A percentile compares a stretch with the other conserved stretches of the same genome.
Evolutionary conservation across 2,797 vertebrate genomes (phyloP).

Genomic region (Pangasius mekongensis): DNA sequence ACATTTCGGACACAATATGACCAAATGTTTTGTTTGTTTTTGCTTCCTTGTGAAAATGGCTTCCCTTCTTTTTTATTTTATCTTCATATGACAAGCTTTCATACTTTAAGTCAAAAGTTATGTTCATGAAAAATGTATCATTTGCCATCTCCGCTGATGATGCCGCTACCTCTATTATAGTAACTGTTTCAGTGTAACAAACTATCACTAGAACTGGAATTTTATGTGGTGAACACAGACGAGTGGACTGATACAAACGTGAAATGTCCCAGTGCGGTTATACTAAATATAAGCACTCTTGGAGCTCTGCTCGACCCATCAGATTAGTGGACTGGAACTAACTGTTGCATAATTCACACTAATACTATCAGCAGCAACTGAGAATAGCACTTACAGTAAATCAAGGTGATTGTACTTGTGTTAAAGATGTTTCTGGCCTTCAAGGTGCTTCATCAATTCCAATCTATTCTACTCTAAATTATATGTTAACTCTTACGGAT

Average conservation of each 20-base stretch:
- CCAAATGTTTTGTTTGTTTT: not conserved
- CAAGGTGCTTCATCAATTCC: not conserved
- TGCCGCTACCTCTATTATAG: not conserved
- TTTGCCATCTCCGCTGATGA: not conserved
- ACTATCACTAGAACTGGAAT: not conserved
- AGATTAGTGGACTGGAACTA: not conserved
- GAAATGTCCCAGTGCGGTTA: not conserved
- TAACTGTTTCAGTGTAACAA: not conserved
- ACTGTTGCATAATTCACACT: not conserved
- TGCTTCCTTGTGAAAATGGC: not conserved
- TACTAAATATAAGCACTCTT: not conserved
- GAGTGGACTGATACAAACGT: not conserved
- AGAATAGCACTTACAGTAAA: not conserved
- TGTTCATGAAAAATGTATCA: not conserved
- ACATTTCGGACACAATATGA: not conserved
- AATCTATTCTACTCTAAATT: not conserved
- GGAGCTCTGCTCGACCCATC: not conserved
- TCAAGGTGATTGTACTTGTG: not conserved
- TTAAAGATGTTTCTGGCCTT: not conserved
- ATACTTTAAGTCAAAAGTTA: not conserved
- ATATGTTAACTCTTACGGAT: not conserved
- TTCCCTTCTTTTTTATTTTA: not conserved
- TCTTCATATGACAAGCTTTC: not conserved
- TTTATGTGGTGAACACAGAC: not conserved
- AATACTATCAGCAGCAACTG: not conserved